Base-by-base conservation (phyloP, 2,797 vertebrate genomes). In the Enteromius afrohamiltoni region DNA sequence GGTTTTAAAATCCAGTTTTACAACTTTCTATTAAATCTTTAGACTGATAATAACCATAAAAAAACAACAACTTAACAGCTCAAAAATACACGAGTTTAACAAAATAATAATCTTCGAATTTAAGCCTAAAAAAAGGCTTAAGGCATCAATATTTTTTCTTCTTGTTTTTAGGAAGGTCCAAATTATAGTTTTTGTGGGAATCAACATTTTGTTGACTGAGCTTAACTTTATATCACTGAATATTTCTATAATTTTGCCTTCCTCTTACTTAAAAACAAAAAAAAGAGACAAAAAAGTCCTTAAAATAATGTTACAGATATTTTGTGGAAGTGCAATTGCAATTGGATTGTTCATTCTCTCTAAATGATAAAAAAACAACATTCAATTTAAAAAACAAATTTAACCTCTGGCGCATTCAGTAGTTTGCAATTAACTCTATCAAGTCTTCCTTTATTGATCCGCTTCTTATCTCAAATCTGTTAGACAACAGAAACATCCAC, bases 381-480 rank as follows among this genome's bases (percentile, higher is more conserved):
- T 58, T 55, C 11, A 37, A 53, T 31, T 31, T 8, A 26, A 67
- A 53, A 71, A 47, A 9, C 23, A 29, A 47, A 70, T 49, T 51
- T 64, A n/a, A 62, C 55, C 64, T 45, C 17, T 77, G 23, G 19
- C 29, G 19, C 62, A 21, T 29, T 76, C 11, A 67, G 17, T 34
- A 76, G 23, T 83, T 68, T 53, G 21, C 21, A 53, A 16, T 67
- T 9, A 67, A 73, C 13, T 47, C 7, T 71, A 83, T 67, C 11
- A 83, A 68, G 67, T 13, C 34, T 42, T 55, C 17, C 11, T 37
- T 68, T 68, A 76, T 65, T 68, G 62, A 76, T 76, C 47, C 16
- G n/a, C 62, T 47, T 67, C n/a, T 53, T 79, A 79, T 29, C 64
- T 85, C 65, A 42, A 45, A 47, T 64, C 29, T 77, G 26, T 60